Evolutionary conservation across 2,797 vertebrate species (phyloP).

Genomic region (Sebastiscus albofasciatus): DNA sequence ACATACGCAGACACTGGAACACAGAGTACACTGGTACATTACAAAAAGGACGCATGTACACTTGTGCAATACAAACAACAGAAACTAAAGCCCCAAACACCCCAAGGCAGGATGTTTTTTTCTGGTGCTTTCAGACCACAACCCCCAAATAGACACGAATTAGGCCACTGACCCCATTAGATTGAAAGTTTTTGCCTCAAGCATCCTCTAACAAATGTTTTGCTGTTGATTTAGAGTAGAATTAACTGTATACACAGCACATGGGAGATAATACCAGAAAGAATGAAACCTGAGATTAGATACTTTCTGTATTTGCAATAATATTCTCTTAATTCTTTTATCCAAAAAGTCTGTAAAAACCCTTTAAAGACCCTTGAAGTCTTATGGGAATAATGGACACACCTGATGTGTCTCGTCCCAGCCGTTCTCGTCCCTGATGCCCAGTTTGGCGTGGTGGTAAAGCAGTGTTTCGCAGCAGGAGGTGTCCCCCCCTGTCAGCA

Average conservation of each 20-base stretch:
- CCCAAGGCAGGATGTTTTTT: background rate
- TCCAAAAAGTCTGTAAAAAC: background rate
- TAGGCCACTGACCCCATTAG: constrained; percentile 24
- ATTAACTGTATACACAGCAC: background rate
- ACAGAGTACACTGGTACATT: constrained; percentile 44
- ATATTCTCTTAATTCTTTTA: background rate
- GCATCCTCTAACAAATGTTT: background rate
- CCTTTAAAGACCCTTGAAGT: background rate
- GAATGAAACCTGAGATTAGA: background rate
- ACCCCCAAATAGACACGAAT: constrained; percentile 31
- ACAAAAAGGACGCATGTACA: constrained; percentile 4
- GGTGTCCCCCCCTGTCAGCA: constrained; percentile 94
- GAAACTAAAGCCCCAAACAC: background rate
- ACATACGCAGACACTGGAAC: constrained; percentile 54
- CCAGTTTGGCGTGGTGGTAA: constrained; percentile 89
- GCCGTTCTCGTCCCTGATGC: constrained; percentile 92
- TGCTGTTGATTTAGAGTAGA: background rate
- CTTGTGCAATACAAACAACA: constrained; percentile 2
- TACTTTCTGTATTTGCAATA: background rate
- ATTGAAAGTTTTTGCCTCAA: background rate
- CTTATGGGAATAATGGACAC: background rate
- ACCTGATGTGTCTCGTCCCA: constrained; percentile 98
- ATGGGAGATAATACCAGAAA: background rate
- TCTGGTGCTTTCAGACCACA: background rate
- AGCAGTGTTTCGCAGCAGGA: constrained; percentile 94